phyloP scores from a whole-genome alignment of 2,113 vertebrate species.

The Verasper variegatus region DNA sequence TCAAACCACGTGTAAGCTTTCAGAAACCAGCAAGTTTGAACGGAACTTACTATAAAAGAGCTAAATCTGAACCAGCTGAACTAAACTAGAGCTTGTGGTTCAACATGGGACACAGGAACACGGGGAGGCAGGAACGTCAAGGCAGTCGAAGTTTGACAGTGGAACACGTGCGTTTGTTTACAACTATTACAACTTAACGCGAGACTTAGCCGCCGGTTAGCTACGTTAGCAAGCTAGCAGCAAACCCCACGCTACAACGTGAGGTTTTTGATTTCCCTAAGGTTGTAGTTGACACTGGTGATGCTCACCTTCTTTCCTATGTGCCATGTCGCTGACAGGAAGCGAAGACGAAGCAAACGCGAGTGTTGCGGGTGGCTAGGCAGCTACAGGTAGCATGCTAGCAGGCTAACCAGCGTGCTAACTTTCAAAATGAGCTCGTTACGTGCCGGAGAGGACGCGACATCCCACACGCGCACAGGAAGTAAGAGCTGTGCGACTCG shows the following conservation, averaged over 20 bases:
- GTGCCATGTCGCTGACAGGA: conserved; percentile 52
- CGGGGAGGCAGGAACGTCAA: too few species aligned
- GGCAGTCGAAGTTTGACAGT: neutral
- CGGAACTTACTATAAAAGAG: too few species aligned
- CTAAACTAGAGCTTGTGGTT: neutral
- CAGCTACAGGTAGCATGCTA: conserved; percentile 13
- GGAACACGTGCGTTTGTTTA: conserved; percentile 73
- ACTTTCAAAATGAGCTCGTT: neutral
- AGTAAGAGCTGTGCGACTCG: fast-evolving
- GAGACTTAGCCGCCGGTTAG: conserved; percentile 17
- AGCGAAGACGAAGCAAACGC: neutral
- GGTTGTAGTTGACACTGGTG: neutral
- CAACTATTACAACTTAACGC: conserved; percentile 12
- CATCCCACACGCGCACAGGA: too few species aligned
- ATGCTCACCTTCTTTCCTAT: conserved; percentile 72
- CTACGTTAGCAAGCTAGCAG: neutral
- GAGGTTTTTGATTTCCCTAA: neutral
- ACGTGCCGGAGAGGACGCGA: neutral
- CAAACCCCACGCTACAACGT: neutral
- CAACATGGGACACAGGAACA: neutral
- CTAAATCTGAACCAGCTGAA: neutral
- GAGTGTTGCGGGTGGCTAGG: neutral
- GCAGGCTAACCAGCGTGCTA: conserved; percentile 8
- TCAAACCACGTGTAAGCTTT: neutral
- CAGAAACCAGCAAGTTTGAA: neutral